These are phyloP conservation scores for Parnassius mnemosyne DNA, from an alignment of 2,888 invertebrate species.

Conservation along the genomic window DNA sequence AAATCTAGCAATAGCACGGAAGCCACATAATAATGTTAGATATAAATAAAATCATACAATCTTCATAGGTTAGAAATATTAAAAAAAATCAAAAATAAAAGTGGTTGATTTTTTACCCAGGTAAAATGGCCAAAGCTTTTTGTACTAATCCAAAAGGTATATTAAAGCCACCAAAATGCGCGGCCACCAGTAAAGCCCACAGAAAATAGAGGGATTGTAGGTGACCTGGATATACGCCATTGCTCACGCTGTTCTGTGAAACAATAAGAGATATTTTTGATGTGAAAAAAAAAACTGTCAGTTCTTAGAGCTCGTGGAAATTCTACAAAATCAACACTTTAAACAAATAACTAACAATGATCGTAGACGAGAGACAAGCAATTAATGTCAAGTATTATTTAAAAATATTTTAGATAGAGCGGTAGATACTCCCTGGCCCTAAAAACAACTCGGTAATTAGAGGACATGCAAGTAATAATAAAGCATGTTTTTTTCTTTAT, in stretches of 20 bases:
- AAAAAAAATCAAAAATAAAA: not conserved
- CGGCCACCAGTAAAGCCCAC: constrained; percentile 87
- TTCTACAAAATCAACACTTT: no score
- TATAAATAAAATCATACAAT: not conserved
- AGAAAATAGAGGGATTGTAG: constrained; percentile 93
- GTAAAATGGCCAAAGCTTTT: constrained; percentile 85
- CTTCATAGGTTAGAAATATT: constrained; percentile 12
- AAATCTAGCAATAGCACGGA: not conserved
- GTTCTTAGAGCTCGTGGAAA: no score
- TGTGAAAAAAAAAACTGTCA: no score
- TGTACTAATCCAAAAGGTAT: constrained; percentile 92
- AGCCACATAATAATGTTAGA: not conserved
- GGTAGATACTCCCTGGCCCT: no score
- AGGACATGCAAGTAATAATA: no score
- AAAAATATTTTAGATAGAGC: no score
- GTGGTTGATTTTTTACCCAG: constrained; percentile 81
- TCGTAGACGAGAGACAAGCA: no score
- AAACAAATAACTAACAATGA: no score
- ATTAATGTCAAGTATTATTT: no score
- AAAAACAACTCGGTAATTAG: no score
- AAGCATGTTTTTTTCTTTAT: no score
- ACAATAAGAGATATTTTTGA: constrained; percentile 8
- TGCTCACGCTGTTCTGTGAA: constrained; percentile 95
- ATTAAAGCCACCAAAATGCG: constrained; percentile 89
- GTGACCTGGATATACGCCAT: constrained; percentile 97